Base-by-base conservation (phyloP, 2,797 vertebrate genomes). In the Cirrhinus molitorella region DNA sequence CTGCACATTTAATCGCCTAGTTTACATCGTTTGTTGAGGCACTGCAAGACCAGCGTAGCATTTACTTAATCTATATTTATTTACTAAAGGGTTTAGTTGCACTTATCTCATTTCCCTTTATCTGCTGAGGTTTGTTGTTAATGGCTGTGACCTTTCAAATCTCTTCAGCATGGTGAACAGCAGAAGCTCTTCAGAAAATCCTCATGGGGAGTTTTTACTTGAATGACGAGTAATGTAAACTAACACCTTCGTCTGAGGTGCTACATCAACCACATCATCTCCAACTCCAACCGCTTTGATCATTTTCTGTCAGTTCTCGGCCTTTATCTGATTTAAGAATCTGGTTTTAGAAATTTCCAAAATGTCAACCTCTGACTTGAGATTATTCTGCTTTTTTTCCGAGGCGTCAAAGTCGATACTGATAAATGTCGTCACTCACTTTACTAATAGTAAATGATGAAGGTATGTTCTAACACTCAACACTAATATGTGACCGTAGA, bases 111-210 rank as follows among this genome's bases (percentile, higher is more conserved):
- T 63, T 10, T 23, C 40, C 40, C 8, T n/a, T 12, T 16, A 34
- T 57, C 49, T 25, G 5, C n/a, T 25, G 59, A 28, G 23, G 59
- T 28, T 49, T n/a, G 14, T 49, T 53, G 37, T 43, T 43, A 74
- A 66, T 65, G 68, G 10, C 45, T 4, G 0, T 82, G 71, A 74
- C 80, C 70, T 82, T 82, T 82, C 71, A 66, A 4, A 75, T 74
- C 45, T 53, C 31, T 21, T 63, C 68, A 81, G 55, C 9, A 17
- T 0, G 8, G 49, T 9, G 78, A 61, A 61, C 13, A 61, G 59
- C 25, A 2, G 59, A 68, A 53, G 49, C 49, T 49, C 23, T 63
- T 81, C 43, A 49, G 21, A 65, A 65, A 74, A 37, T 19, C 11
- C 31, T 82, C 77, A 55, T 2, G 34, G 71, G 80, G 71, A 81